Evolutionary conservation across 2,113 vertebrate species (phyloP), one percentile per base, ranked within the genome.

Genomic region (Heliornis fulica): DNA sequence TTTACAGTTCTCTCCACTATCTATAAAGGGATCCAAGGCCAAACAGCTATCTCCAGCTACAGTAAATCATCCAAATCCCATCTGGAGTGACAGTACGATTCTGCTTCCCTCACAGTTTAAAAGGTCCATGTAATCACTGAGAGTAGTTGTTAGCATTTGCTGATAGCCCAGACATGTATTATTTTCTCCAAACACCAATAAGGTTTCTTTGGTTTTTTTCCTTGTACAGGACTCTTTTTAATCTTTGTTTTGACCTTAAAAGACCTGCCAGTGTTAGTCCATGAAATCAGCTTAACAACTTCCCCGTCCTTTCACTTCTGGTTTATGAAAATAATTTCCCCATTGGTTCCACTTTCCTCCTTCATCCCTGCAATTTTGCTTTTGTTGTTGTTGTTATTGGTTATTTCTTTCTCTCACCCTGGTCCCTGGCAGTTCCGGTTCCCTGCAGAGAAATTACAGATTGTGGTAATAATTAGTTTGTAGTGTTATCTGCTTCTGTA

Each of bases 391-490:
- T 86, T 75, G 41, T 81, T 80, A 63, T 26, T 92, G 45, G 74
- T 61, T 77, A 54, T 90, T 94, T 83, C 43, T 85, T 48, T 20
- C 80, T 79, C 32, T 70, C 53, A 29, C 56, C 61, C 80, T 2
- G 7, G 81, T 87, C 83, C 36, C 64, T 26, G 28, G 43, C 83
- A 90, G 89, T 77, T 93, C 94, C 40, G 23, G 48, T 63, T 95
- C 97, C 96, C 96, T 51, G 80, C 92, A 96, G 97, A 97, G 94
- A 94, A 96, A 96, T 97, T 95, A 80, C 89, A 89, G 56, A 89
- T 57, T 75, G 82, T 2, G 41, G 48, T 56, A 89, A 85, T 97
- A 97, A 98, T 97, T 97, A 98, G 83, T 97, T 94, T 94, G 92
- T 51, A 15, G 83, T 22, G 38, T 94, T 97, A 96, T 98, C 96